Conservation (phyloP, 2,888 invertebrate species). For the Drosophila hawaiiensis region DNA sequence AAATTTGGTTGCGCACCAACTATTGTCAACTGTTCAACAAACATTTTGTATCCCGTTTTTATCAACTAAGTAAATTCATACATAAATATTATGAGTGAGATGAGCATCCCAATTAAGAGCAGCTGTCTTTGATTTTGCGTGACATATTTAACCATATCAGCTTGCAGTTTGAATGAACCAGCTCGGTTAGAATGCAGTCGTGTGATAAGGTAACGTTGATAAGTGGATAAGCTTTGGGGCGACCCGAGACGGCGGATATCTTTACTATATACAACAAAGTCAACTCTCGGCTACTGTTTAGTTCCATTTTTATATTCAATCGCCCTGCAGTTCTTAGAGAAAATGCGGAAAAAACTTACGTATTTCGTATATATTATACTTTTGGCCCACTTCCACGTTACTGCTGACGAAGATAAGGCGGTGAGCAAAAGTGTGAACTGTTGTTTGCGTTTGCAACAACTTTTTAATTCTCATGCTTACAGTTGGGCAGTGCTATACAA, state of each 20-base stretch:
- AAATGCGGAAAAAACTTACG: conserved; percentile 7
- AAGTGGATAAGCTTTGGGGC: conserved; percentile 31
- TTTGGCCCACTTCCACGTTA: neutral
- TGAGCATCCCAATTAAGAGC: neutral
- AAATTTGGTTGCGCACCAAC: neutral
- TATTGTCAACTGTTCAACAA: neutral
- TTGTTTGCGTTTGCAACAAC: neutral
- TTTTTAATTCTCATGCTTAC: conserved; percentile 3
- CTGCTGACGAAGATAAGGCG: conserved; percentile 1
- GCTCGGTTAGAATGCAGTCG: neutral
- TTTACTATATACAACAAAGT: conserved; percentile 1
- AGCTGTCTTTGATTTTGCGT: conserved; percentile 9
- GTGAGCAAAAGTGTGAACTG: conserved; percentile 21
- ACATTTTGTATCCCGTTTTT: conserved; percentile 7
- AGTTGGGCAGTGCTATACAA: conserved; percentile 26
- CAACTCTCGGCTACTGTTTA: conserved; percentile 36
- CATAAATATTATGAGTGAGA: conserved; percentile 1
- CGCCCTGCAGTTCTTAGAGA: conserved; percentile 7
- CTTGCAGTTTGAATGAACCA: conserved; percentile 12
- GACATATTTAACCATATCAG: neutral
- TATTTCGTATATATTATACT: conserved; percentile 20
- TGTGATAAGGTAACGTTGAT: conserved; percentile 51
- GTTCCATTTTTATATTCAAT: conserved; percentile 29
- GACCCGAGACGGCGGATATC: conserved; percentile 4
- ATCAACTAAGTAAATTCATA: neutral